These are phyloP conservation scores for Ceyx melanurus DNA, from an alignment of 2,113 vertebrate species.

Conservation along the genomic window DNA sequence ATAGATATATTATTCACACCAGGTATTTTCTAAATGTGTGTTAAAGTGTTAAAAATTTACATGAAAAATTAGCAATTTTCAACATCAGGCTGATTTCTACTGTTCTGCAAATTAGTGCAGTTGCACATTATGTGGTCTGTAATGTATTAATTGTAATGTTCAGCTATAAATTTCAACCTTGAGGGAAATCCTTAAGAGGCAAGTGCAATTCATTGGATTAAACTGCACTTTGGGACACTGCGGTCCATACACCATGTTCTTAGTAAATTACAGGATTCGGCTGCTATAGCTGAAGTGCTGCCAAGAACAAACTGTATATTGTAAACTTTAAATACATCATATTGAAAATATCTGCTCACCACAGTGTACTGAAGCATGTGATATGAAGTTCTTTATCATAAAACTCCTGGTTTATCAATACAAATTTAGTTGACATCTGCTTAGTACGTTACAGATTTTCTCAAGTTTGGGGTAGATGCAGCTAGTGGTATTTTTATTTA, in stretches of 20 bases:
- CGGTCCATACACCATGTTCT: not conserved
- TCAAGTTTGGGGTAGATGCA: fast-evolving
- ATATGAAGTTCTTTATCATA: not conserved
- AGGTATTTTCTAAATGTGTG: not conserved
- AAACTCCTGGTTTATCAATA: not conserved
- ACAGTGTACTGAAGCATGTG: not conserved
- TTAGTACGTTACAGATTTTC: not conserved
- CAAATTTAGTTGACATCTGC: not conserved
- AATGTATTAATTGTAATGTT: slow-evolving; percentile 39
- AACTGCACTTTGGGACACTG: not conserved
- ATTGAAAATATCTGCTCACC: not conserved
- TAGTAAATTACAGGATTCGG: slow-evolving; percentile 22
- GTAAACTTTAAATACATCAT: not conserved
- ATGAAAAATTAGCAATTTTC: not conserved
- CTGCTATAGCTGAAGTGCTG: slow-evolving; percentile 18
- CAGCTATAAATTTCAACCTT: not conserved
- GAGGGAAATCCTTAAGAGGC: not conserved
- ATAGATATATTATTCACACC: not conserved
- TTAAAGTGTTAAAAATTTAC: not conserved
- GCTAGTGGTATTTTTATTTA: not conserved
- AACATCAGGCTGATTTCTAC: not conserved
- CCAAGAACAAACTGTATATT: not conserved
- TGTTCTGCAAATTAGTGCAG: not conserved
- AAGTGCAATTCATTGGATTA: not conserved
- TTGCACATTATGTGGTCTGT: not conserved